A percentile compares a stretch with the other conserved stretches of the same genome.
These are phyloP conservation scores for Osedax fenrisi DNA, from an alignment of 2,888 invertebrate genomes.

Conservation along the genomic window DNA sequence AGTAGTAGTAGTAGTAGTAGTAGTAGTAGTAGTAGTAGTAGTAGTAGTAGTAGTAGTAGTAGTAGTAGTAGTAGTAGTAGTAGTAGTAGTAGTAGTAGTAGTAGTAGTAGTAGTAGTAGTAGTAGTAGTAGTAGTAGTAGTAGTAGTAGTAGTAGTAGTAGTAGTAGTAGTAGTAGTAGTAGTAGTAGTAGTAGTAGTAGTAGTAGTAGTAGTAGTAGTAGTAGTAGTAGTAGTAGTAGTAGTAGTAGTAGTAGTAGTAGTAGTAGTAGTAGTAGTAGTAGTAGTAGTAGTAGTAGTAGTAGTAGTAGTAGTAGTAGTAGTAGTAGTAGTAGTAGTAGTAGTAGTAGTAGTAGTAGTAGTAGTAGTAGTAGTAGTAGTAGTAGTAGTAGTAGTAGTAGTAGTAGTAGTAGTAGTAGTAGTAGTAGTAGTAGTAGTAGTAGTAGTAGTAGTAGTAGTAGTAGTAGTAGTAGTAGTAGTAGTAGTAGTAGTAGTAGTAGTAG, in stretches of 20 bases:
- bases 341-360: constrained; percentile 3
- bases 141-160: constrained; percentile 27
- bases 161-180: constrained; percentile 28
- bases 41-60: constrained; percentile 14
- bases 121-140: constrained; percentile 18
- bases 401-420: neutral
- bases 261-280: neutral
- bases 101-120: constrained; percentile 20
- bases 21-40: neutral
- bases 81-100: constrained; percentile 23
- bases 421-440: constrained; percentile 3
- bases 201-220: constrained; percentile 19
- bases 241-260: constrained; percentile 1
- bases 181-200: constrained; percentile 22
- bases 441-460: neutral
- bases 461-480: constrained; percentile 5
- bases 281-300: constrained; percentile 4
- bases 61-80: constrained; percentile 22
- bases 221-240: constrained; percentile 22
- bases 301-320: constrained; percentile 5
- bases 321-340: neutral
- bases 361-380: neutral
- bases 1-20: constrained; percentile 24
- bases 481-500: neutral
- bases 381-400: constrained; percentile 1